Conservation (phyloP, 2,888 invertebrate species). For the Thera britannica region DNA sequence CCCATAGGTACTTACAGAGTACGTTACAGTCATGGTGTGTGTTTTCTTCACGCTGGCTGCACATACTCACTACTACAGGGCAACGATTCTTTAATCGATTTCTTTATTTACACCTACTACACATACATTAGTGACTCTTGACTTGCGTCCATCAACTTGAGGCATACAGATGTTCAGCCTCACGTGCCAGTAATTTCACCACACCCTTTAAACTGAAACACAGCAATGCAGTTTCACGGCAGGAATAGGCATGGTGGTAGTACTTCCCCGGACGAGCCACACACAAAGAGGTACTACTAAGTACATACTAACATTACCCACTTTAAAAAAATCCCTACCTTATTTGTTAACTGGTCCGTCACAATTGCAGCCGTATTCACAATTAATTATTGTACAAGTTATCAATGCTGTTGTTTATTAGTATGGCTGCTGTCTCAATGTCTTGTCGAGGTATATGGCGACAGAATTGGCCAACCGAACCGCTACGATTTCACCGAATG, state of each 20-base stretch:
- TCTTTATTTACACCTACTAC: conserved; percentile 27
- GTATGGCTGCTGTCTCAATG: conserved; percentile 3
- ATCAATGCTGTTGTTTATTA: not conserved
- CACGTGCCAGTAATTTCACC: too few relatives aligned
- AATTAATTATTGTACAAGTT: too few relatives aligned
- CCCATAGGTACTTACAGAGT: not conserved
- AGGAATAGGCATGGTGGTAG: not conserved
- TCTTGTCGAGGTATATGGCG: conserved; percentile 14
- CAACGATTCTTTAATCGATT: conserved; percentile 40
- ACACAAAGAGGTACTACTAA: not conserved
- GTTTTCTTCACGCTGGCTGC: conserved; percentile 37
- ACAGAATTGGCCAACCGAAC: conserved; percentile 23
- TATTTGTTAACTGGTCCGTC: too few relatives aligned
- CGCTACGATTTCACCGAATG: conserved; percentile 36
- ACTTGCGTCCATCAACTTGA: too few relatives aligned
- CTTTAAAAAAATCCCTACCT: too few relatives aligned
- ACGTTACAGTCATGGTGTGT: not conserved
- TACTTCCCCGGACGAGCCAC: not conserved
- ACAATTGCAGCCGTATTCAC: too few relatives aligned
- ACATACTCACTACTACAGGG: conserved; percentile 38
- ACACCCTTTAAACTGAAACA: not conserved
- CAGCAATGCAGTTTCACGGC: not conserved
- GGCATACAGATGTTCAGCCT: too few relatives aligned
- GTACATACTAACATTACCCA: too few relatives aligned
- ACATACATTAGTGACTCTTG: not conserved